Evolutionary conservation across 2,113 vertebrate genomes (phyloP), one percentile per base, ranked within the genome.

Genomic region (Apteryx owenii): DNA sequence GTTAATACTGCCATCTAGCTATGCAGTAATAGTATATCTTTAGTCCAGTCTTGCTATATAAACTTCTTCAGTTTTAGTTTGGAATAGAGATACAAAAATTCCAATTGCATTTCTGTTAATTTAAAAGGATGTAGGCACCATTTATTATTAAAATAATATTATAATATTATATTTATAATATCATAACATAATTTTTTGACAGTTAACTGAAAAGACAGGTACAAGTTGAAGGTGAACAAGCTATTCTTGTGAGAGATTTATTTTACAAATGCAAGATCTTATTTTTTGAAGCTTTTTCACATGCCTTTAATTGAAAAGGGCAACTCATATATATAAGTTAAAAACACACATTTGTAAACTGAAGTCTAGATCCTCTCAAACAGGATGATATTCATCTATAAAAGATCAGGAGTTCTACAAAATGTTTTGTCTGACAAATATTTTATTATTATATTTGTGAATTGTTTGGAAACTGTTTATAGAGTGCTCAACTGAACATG

Each of bases 1-100:
- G 96, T 48, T 71, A 94, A 97, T 91, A 44, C 96, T 97, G 97
- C 97, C 97, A 97, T 90, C 97, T 97, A 97, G 96, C 95, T 91
- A 56, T 20, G 44, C 5, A 88, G 8, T 5, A 51, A 44, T 62
- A 87, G 61, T 28, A 71, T 51, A 54, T 25, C 72, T 70, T 72
- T 38, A 71, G 65, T 54, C 48, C n/a, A 7, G 10, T n/a, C 85
- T 62, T 84, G 36, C 56, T 51, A 72, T 16, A 69, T 2, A 76
- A 78, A 8, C 2, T 5, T 84, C 26, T 80, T 48, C 50, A 7
- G 28, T 85, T 93, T 93, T 40, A 29, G n/a, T 79, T 76, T 79
- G 51, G 7, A 92, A 89, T 2, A 86, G 12, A 82, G 60, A 83
- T 21, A 64, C 3, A 75, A 73, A 93, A 66, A 26, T 68, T 68